A percentile compares a stretch with the other conserved stretches of the same genome.
Conservation (phyloP, 2,888 invertebrate species). For the Lathronympha strigana region DNA sequence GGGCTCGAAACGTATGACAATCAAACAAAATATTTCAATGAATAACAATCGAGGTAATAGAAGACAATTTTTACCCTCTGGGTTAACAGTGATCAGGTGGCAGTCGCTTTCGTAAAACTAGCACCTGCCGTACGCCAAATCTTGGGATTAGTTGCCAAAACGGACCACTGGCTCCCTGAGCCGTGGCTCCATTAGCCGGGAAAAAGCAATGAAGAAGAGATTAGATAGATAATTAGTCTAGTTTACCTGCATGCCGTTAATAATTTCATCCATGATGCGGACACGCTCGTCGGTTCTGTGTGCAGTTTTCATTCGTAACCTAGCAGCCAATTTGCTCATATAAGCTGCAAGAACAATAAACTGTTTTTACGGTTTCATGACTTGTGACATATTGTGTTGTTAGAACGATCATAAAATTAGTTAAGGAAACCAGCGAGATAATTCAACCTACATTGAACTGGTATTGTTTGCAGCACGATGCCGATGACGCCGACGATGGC, state of each 20-base stretch:
- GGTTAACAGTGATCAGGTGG: no score
- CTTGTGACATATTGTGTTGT: conserved; percentile 4
- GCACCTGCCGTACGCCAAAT: no score
- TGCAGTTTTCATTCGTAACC: conserved; percentile 91
- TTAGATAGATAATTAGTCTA: conserved; percentile 63
- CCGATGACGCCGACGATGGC: conserved; percentile 91
- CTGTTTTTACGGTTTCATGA: conserved; percentile 11
- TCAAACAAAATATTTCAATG: no score
- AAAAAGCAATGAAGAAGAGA: no score
- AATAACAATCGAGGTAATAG: no score
- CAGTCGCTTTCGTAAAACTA: no score
- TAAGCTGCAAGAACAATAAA: conserved; percentile 74
- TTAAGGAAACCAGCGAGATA: neutral
- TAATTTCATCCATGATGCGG: conserved; percentile 97
- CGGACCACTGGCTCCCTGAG: no score
- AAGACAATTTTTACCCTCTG: no score
- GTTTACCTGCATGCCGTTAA: conserved; percentile 95
- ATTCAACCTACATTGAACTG: conserved; percentile 88
- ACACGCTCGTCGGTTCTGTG: conserved; percentile 94
- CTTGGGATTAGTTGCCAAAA: no score
- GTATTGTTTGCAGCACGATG: conserved; percentile 90
- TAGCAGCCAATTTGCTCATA: conserved; percentile 86
- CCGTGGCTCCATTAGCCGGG: no score
- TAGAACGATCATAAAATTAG: neutral
- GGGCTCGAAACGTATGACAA: no score